Base-by-base conservation (phyloP, 2,797 vertebrate species). In the Acrocephalus scirpaceus region DNA sequence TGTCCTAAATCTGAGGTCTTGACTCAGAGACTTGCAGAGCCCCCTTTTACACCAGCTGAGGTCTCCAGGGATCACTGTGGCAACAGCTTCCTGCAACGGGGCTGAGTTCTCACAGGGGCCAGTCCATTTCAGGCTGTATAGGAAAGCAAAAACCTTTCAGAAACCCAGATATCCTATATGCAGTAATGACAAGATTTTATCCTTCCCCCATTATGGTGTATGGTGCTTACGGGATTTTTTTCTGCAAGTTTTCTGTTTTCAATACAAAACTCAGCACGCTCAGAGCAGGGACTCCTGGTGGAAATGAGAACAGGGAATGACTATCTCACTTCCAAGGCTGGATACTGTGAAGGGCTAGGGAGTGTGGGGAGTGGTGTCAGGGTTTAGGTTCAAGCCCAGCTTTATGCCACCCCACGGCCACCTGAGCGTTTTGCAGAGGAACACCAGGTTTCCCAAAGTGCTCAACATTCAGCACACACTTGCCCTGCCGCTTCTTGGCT, bases 361-460 rank as follows among this genome's bases (percentile, higher is more conserved):
- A 73, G 14, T 1, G 0, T 48, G 34, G 25, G 14, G 10, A 44
- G 29, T 0, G 1, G 5, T 11, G 11, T 61, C 66, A 66, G 44
- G 16, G 13, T 26, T 62, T 51, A 47, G 11, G 27, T 66, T 79
- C 58, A 72, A 78, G 36, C 32, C n/a, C 86, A 81, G 29, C 48
- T 90, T 86, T 64, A 32, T 45, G 42, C 40, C 51, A 25, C 16
- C 34, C 32, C 1, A 2, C 26, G 47, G n/a, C 56, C n/a, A 64
- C 16, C 10, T 15, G 27, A 44, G 36, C 2, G 1, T 73, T 85
- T 66, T 3, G 2, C 45, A 82, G 51, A 14, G 40, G 36, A 29
- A 16, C 32, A 32, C 15, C 10, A 48, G 11, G 20, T 64, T 85
- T 74, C 91, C 57, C 64, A 26, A 82, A 73, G 62, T 20, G 42